phyloP scores from a whole-genome alignment of 2,888 invertebrate genomes.

The Dioctria linearis region DNA sequence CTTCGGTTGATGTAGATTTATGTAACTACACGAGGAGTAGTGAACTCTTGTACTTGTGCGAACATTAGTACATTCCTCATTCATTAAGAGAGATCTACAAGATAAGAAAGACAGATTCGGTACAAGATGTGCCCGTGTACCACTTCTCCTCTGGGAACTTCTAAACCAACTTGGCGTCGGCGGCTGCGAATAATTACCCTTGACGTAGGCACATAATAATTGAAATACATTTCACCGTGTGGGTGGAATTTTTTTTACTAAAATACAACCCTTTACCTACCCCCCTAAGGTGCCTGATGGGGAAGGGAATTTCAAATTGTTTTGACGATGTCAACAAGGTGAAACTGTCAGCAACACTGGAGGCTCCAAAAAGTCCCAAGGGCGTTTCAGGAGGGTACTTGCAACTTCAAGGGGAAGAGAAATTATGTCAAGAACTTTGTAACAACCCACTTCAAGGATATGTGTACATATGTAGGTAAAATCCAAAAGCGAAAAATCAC shows the following conservation, averaged over 20 bases:
- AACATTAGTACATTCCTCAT: slow-evolving; percentile 4
- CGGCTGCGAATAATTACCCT: slow-evolving; percentile 5
- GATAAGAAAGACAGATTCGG: slow-evolving; percentile 27
- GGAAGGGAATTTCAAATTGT: not conserved
- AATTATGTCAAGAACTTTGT: slow-evolving; percentile 10
- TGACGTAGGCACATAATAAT: slow-evolving; percentile 22
- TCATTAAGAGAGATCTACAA: not conserved
- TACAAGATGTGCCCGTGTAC: not conserved
- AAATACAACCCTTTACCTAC: not conserved
- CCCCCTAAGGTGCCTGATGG: no score
- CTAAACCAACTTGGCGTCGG: not conserved
- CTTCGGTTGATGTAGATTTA: slow-evolving; percentile 45
- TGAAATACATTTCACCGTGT: slow-evolving; percentile 7
- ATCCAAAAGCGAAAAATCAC: not conserved
- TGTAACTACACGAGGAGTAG: slow-evolving; percentile 22
- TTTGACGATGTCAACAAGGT: slow-evolving; percentile 31
- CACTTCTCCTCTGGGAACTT: slow-evolving; percentile 1
- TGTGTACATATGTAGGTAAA: not conserved
- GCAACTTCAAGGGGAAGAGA: not conserved
- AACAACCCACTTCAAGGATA: not conserved
- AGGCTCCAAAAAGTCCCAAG: slow-evolving; percentile 3
- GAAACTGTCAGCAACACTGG: slow-evolving; percentile 10
- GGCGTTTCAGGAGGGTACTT: not conserved
- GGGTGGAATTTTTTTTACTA: not conserved
- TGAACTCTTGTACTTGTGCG: not conserved